Conservation (phyloP, 2,113 vertebrate species). For the Chaetorhynchus papuensis region DNA sequence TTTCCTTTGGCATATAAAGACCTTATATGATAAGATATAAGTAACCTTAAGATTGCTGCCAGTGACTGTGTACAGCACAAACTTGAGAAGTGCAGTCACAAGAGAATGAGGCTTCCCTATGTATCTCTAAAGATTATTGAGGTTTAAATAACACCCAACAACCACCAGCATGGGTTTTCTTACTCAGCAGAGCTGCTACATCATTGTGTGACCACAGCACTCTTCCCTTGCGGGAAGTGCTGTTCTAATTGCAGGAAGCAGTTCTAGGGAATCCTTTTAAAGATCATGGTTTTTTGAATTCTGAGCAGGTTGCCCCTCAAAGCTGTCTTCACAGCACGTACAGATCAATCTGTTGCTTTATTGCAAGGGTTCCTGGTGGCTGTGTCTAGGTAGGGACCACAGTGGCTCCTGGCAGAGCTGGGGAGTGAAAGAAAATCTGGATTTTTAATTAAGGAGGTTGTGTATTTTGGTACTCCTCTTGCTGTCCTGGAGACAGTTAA, state of each 20-base stretch:
- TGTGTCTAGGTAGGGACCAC: background rate
- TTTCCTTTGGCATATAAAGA: background rate
- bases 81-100: background rate
- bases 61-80: background rate
- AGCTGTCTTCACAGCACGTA: background rate
- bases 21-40: background rate
- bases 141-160: background rate
- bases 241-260: background rate
- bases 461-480: background rate
- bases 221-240: rapidly evolving
- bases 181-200: background rate
- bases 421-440: background rate
- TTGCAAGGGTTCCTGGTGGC: background rate
- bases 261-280: background rate
- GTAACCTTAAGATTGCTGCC: background rate
- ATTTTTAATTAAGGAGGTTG: background rate
- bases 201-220: background rate
- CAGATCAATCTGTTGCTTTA: background rate
- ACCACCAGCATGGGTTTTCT: background rate
- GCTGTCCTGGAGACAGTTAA: background rate
- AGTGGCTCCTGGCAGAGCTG: background rate
- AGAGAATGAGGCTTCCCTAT: background rate
- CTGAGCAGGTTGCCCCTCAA: background rate
- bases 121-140: background rate
- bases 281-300: background rate